Conservation (phyloP, 2,888 invertebrate genomes). For the Empis stercorea region DNA sequence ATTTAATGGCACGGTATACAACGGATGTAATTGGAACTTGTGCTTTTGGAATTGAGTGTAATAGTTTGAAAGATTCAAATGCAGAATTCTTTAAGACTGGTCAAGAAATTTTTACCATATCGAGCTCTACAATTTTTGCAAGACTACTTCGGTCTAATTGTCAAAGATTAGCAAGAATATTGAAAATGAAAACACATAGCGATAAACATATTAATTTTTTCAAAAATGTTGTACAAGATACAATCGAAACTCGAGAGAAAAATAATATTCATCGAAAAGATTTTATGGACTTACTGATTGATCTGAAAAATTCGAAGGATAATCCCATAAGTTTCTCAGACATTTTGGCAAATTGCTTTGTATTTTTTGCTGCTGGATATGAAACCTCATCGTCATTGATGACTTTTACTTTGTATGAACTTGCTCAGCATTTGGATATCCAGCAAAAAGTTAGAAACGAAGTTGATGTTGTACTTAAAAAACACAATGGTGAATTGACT, state of each 20-base stretch:
- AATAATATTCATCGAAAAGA: background rate
- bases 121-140: background rate
- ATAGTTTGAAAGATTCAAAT: background rate
- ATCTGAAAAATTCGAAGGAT: background rate
- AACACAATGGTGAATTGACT: slow-evolving; percentile 20
- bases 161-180: background rate
- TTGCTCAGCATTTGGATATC: slow-evolving; percentile 31
- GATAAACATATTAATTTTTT: background rate
- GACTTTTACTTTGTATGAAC: slow-evolving; percentile 28
- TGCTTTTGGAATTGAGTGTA: background rate
- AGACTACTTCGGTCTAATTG: background rate
- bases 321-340: background rate
- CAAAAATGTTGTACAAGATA: background rate
- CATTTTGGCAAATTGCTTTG: slow-evolving; percentile 34
- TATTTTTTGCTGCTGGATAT: slow-evolving; percentile 37
- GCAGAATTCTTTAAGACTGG: background rate
- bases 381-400: slow-evolving; percentile 37
- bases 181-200: background rate
- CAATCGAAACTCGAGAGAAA: background rate
- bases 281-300: background rate
- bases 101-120: slow-evolving; percentile 3
- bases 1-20: background rate
- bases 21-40: background rate
- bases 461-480: slow-evolving; percentile 31
- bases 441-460: slow-evolving; percentile 29